Base-by-base conservation (phyloP, 2,797 vertebrate species). In the Lophura swinhoii region DNA sequence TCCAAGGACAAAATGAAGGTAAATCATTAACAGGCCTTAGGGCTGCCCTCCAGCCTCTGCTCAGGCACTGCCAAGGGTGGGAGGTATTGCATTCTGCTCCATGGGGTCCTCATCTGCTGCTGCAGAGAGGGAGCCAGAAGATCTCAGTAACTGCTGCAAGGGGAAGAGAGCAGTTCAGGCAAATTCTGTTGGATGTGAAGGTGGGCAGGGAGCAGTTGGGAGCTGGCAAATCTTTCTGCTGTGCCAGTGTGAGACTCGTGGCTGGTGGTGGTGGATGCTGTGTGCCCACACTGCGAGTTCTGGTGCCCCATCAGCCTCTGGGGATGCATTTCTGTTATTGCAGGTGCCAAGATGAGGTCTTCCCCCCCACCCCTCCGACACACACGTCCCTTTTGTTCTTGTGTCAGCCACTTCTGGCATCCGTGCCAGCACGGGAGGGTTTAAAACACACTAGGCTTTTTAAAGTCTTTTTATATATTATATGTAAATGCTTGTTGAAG, bases 401-500 rank as follows among this genome's bases (percentile, higher is more conserved):
- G 56, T 92, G 90, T 92, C 84, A 76, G 73, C 67, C 92, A 35
- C 53, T 84, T 64, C 39, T 82, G 76, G 69, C 8, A 3, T 73
- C 39, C 33, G 10, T 73, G 80, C 37, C 48, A 58, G 56, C 60
- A 21, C 3, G 31, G 73, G 58, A 39, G 60, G 44, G 62, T 91
- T 93, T 90, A 80, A 93, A 68, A 88, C 79, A 87, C 63, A 67
- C 51, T 55, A 77, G 8, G 79, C 77, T 95, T 96, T 53, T 90
- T 88, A 62, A 87, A 90, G 67, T 76, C 71, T 83, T 96, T 97
- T 97, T 97, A 89, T 97, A 97, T 90, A 84, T 80, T 79, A 31
- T 95, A 93, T 91, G 91, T 96, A 96, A 96, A 95, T 93, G 88
- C 92, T 96, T 94, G 87, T 94, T 96, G 93, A 93, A 91, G 93